Conservation (phyloP, 2,113 vertebrate genomes). For the Amphiprion ocellaris region DNA sequence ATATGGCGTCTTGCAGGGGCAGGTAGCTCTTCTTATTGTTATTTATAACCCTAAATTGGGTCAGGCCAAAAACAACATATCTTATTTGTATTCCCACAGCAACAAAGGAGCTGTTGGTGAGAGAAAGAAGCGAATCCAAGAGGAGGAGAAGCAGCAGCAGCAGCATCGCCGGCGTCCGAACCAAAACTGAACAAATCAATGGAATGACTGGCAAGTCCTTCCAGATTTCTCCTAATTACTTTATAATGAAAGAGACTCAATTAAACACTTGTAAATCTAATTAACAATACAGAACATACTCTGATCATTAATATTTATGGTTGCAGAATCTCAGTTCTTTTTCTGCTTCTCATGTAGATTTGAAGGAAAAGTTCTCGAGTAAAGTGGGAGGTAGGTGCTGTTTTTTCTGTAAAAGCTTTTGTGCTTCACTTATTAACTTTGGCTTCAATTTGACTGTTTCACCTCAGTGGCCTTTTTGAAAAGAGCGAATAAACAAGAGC, state of each 20-base stretch:
- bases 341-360: slow-evolving; percentile 51
- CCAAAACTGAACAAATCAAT: slow-evolving; percentile 21
- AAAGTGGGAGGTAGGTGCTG: slow-evolving; percentile 77
- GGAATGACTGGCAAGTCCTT: slow-evolving; percentile 68
- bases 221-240: background rate
- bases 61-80: slow-evolving; percentile 79
- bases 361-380: slow-evolving; percentile 65
- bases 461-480: slow-evolving; percentile 43
- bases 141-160: slow-evolving; percentile 63
- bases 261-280: background rate
- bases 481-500: slow-evolving; percentile 37
- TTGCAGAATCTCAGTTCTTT: background rate
- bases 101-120: slow-evolving; percentile 61
- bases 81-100: slow-evolving; percentile 79
- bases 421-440: slow-evolving; percentile 29
- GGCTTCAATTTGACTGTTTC: slow-evolving; percentile 36
- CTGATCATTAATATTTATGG: rapidly evolving
- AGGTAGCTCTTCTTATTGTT: slow-evolving; percentile 74
- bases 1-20: slow-evolving; percentile 38
- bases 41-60: slow-evolving; percentile 82
- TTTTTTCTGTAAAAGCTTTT: background rate
- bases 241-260: background rate
- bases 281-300: background rate
- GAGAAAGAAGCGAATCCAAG: slow-evolving; percentile 74
- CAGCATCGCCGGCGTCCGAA: slow-evolving; percentile 68